A percentile compares a stretch with the other conserved stretches of the same genome.
These are phyloP conservation scores for Acronicta alni DNA, from an alignment of 2,888 invertebrate species.

Conservation along the genomic window DNA sequence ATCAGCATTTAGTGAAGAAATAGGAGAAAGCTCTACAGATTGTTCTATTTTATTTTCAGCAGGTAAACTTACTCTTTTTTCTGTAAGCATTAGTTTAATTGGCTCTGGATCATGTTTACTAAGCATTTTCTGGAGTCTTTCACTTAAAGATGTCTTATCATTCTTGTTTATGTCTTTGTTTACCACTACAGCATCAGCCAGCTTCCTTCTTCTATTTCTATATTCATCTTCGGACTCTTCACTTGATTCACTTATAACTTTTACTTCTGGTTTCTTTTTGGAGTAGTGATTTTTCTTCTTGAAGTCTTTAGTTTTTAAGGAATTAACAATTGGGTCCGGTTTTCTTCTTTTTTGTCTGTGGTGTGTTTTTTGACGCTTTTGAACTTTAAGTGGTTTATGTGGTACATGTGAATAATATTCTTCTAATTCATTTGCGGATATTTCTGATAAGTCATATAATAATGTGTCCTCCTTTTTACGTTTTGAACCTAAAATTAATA, in stretches of 20 bases:
- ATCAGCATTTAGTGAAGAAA: conserved; percentile 44
- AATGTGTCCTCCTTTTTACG: conserved; percentile 60
- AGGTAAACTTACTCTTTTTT: conserved; percentile 47
- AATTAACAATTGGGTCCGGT: conserved; percentile 52
- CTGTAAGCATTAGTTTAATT: conserved; percentile 42
- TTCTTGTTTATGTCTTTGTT: conserved; percentile 65
- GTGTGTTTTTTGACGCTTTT: conserved; percentile 64
- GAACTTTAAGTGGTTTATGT: conserved; percentile 53
- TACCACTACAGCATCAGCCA: conserved; percentile 88
- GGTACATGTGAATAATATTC: conserved; percentile 59
- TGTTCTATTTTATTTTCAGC: conserved; percentile 28
- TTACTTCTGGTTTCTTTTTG: conserved; percentile 68
- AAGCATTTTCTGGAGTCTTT: conserved; percentile 81
- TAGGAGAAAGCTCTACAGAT: conserved; percentile 41
- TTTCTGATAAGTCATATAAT: conserved; percentile 73
- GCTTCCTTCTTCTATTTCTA: conserved; percentile 81
- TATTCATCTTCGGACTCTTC: conserved; percentile 85
- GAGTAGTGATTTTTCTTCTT: conserved; percentile 66
- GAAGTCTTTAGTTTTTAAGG: conserved; percentile 62
- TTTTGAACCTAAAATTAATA: conserved; percentile 62
- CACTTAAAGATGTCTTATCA: conserved; percentile 79
- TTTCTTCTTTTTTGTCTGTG: conserved; percentile 72
- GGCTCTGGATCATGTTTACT: conserved; percentile 61
- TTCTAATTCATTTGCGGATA: conserved; percentile 75
- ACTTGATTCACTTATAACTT: conserved; percentile 74